phyloP scores from a whole-genome alignment of 2,113 vertebrate species.

The Dolichotis patagonum region DNA sequence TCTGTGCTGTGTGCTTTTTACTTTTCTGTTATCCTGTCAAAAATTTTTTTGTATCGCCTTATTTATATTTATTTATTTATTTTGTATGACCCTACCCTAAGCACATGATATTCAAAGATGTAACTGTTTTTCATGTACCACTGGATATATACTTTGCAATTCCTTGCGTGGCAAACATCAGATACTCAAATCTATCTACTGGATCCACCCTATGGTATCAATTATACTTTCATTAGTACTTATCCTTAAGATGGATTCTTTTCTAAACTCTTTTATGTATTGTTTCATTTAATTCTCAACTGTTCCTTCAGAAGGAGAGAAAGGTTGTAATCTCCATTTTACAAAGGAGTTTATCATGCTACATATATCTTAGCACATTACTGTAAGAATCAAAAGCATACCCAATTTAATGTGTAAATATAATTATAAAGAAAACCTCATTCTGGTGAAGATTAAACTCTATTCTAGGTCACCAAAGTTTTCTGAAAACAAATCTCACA shows the following conservation, averaged over 20 bases:
- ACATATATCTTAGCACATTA: neutral
- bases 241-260: neutral
- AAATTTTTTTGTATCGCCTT: neutral
- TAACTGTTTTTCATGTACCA: neutral
- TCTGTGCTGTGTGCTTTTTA: neutral
- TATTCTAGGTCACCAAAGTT: neutral
- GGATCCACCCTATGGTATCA: neutral
- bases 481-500: neutral
- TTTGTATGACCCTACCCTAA: too few species aligned
- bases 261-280: neutral
- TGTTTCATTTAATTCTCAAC: neutral
- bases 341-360: rapidly evolving
- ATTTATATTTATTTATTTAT: too few species aligned
- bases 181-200: neutral
- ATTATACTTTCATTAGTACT: neutral
- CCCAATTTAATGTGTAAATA: neutral
- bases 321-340: neutral
- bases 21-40: neutral
- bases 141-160: neutral
- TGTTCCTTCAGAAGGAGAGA: neutral
- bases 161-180: neutral
- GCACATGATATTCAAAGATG: neutral
- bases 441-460: neutral
- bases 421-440: neutral
- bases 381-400: neutral